Percentiles rank a stretch among this genome's conserved stretches.
These are phyloP conservation scores for Coranthus polyacanthus DNA, from an alignment of 2,797 vertebrate genomes.

Conservation along the genomic window DNA sequence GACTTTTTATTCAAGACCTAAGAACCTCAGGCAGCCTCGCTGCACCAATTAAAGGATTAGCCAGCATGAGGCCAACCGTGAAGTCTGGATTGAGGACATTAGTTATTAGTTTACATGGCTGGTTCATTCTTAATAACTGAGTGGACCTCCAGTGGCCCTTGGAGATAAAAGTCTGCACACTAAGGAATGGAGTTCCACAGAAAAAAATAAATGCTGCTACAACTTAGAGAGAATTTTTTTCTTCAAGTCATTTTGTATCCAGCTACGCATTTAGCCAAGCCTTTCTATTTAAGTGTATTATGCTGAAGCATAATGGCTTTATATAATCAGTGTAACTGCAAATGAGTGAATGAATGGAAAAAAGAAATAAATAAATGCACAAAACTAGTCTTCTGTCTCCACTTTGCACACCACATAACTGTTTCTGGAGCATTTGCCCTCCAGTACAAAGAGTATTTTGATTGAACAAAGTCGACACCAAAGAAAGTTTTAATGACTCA, in stretches of 20 bases:
- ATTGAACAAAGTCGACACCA: slow-evolving; percentile 19
- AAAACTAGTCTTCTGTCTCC: slow-evolving; percentile 12
- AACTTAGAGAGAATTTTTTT: slow-evolving; percentile 33
- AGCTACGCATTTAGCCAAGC: slow-evolving; percentile 1
- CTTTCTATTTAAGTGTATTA: slow-evolving; percentile 42
- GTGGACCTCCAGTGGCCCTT: slow-evolving; percentile 44
- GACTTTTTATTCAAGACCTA: slow-evolving; percentile 47
- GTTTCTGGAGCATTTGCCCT: slow-evolving; percentile 32
- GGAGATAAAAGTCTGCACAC: slow-evolving; percentile 47
- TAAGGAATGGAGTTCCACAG: slow-evolving; percentile 29
- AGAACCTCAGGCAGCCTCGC: slow-evolving; percentile 48
- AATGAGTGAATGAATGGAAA: slow-evolving; percentile 52
- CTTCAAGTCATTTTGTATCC: slow-evolving; percentile 34
- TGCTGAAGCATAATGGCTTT: slow-evolving; percentile 51
- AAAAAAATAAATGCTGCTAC: slow-evolving; percentile 19
- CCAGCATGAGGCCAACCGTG: slow-evolving; percentile 58
- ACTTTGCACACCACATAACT: slow-evolving; percentile 16
- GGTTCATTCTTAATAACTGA: slow-evolving; percentile 59
- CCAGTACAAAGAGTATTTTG: slow-evolving; percentile 16
- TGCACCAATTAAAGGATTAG: slow-evolving; percentile 75
- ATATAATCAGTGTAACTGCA: slow-evolving; percentile 52
- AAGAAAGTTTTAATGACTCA: slow-evolving; percentile 39
- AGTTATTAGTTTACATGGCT: slow-evolving; percentile 70
- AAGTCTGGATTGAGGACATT: slow-evolving; percentile 63
- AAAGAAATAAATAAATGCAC: slow-evolving; percentile 36